Base-by-base conservation (phyloP, 2,888 invertebrate genomes). In the Acleris emargana region DNA sequence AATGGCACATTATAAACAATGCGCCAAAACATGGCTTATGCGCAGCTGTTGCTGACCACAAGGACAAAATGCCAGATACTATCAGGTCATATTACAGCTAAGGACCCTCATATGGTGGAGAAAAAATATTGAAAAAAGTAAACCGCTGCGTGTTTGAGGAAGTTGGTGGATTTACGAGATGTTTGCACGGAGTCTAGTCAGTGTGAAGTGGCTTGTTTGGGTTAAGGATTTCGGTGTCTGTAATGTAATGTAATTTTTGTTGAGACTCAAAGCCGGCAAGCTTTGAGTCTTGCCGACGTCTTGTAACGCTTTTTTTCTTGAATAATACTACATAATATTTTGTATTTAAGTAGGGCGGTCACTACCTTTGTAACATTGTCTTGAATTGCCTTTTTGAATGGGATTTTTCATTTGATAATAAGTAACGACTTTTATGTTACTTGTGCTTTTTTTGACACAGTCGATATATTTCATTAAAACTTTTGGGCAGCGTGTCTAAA, bases 31-130 rank as follows among this genome's bases (percentile, higher is more conserved):
- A 83, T 74, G 78, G 78, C 80, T 86, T 84, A 84, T 80, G 78
- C 76, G 84, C 92, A 92, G 91, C 91, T 92, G 92, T 82, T 80
- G 76, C 85, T 90, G 90, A 91, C 92, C 91, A 82, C 91, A 89
- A 80, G 80, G 78, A 80, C 88, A 91, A 91, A 92, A 91, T 91
- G 79, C 74, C 83, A 79, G 92, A 91, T 92, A 91, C 81, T 82
- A 91, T 91, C 91, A 90, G 92, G 86, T 91, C 91, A 84, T 83
- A 84, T 92, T 92, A 88, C 91, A 86, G 52, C 60, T 55, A 61
- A 67, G 87, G 86, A 82, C 74, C 75, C 76, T 73, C 74, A 71
- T 73, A 72, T 74, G 74, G 74, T 73, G 77, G 78, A 71, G 74
- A 72, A 76, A 68, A 78, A 87, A 38, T 13, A 38, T 38, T 38